phyloP scores from a whole-genome alignment of 2,113 vertebrate species.

The Notarius quadriscutis region DNA sequence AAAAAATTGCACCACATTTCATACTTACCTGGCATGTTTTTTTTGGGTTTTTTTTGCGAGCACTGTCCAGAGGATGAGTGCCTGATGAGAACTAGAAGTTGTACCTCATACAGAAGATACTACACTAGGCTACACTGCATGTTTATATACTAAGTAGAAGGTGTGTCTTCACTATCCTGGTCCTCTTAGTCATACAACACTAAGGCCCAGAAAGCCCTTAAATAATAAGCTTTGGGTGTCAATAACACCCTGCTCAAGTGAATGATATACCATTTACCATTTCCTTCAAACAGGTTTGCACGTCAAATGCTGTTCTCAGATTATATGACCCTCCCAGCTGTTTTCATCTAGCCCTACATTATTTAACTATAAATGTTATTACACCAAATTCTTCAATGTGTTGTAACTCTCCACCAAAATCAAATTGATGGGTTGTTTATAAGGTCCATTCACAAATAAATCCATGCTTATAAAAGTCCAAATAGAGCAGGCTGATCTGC shows the following conservation, averaged over 20 bases:
- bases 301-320: slow-evolving; percentile 4
- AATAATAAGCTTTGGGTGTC: slow-evolving; percentile 36
- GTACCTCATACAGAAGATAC: not conserved
- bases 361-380: slow-evolving; percentile 1
- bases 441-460: slow-evolving; percentile 23
- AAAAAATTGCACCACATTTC: not conserved
- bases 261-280: slow-evolving; percentile 11
- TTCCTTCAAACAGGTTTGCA: slow-evolving; percentile 3
- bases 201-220: slow-evolving; percentile 24
- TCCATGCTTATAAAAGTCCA: slow-evolving; percentile 5
- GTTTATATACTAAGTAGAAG: slow-evolving; percentile 50
- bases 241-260: slow-evolving; percentile 30
- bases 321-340: slow-evolving; percentile 2
- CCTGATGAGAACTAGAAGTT: not conserved
- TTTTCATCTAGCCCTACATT: slow-evolving; percentile 15
- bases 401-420: not conserved
- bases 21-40: slow-evolving; percentile 23
- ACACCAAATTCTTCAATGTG: slow-evolving; percentile 7
- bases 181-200: slow-evolving; percentile 12
- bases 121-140: not conserved
- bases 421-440: not conserved
- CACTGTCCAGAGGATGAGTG: slow-evolving; percentile 11
- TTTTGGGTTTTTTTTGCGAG: not conserved
- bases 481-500: not conserved
- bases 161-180: slow-evolving; percentile 35